phyloP scores from a whole-genome alignment of 1,140 invertebrate genomes.

The Pararge aegeria region DNA sequence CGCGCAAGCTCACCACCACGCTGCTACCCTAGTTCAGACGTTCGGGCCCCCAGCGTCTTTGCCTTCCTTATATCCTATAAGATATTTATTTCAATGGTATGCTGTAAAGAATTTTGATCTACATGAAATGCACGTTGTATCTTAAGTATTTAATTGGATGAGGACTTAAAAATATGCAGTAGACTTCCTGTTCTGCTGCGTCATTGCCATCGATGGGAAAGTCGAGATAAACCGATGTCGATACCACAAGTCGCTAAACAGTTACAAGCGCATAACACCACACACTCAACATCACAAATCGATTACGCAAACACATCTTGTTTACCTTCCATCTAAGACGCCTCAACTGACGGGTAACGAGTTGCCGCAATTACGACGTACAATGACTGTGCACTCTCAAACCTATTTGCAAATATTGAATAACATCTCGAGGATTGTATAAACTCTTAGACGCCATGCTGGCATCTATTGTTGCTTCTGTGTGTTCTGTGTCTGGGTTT shows the following conservation, averaged over 20 bases:
- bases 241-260: not conserved
- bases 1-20: no score
- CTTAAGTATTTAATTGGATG: no score
- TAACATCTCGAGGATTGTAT: constrained; percentile 38
- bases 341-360: not conserved
- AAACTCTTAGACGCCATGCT: constrained; percentile 20
- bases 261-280: not conserved
- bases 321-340: constrained; percentile 15
- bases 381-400: constrained; percentile 29
- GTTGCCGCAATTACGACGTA: constrained; percentile 25
- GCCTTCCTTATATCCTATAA: no score
- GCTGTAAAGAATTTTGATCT: no score
- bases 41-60: no score
- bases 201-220: no score
- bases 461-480: constrained; percentile 11
- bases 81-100: no score
- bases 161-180: no score
- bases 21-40: no score
- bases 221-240: no score
- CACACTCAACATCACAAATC: constrained; percentile 5
- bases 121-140: no score
- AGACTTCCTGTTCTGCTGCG: no score
- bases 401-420: constrained; percentile 43
- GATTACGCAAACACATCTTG: constrained; percentile 11
- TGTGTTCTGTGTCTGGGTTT: not conserved